These are phyloP conservation scores for Ardeotis arabs DNA, from an alignment of 2,113 vertebrate species.

Conservation along the genomic window DNA sequence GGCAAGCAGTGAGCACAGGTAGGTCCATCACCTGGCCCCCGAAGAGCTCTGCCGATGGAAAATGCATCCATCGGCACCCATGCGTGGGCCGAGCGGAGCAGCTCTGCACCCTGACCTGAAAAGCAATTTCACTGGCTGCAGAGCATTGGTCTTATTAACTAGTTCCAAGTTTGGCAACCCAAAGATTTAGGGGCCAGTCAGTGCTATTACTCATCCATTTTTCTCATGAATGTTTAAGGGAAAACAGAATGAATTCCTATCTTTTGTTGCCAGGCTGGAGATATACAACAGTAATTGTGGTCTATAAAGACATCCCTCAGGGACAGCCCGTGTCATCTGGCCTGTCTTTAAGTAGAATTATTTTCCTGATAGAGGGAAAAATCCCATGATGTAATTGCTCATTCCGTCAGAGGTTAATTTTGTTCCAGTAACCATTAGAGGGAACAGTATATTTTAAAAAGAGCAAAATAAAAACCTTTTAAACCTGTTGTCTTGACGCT, in stretches of 20 bases:
- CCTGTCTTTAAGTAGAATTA: slow-evolving; percentile 45
- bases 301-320: slow-evolving; percentile 55
- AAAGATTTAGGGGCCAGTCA: slow-evolving; percentile 2
- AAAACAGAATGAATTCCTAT: slow-evolving; percentile 23
- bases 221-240: slow-evolving; percentile 62
- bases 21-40: not conserved
- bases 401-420: slow-evolving; percentile 21
- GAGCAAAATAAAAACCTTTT: not conserved
- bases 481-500: not conserved
- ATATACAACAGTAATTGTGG: slow-evolving; percentile 50
- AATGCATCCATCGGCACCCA: not conserved
- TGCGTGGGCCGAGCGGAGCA: fast-evolving
- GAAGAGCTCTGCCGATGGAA: fast-evolving
- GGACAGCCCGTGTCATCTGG: not conserved
- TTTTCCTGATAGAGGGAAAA: slow-evolving; percentile 23
- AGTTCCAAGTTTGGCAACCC: not conserved
- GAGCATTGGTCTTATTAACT: not conserved
- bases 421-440: not conserved
- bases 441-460: not conserved
- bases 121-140: not conserved
- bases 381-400: slow-evolving; percentile 19
- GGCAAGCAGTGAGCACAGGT: slow-evolving; percentile 98
- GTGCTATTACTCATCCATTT: slow-evolving; percentile 38
- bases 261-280: not conserved
- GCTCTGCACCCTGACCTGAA: not conserved